Base-by-base conservation (phyloP, 2,888 invertebrate genomes). In the Antheraea assamensis region DNA sequence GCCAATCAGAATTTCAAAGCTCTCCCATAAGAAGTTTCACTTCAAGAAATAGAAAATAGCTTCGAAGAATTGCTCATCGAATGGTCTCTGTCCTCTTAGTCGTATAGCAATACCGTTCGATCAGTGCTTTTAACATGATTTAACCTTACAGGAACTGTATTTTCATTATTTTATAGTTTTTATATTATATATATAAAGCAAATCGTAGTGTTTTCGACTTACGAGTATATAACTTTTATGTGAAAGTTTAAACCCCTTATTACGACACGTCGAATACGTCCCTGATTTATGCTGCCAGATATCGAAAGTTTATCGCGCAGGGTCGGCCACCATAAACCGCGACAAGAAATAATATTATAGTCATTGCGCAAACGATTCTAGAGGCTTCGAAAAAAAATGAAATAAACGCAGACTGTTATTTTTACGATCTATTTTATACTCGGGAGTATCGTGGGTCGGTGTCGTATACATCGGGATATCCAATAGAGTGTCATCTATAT, bases 321-420 rank as follows among this genome's bases (percentile, higher is more conserved):
- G 61, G 49, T 64, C 72, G 64, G 27, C 47, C 71, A 30, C 24
- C 72, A 64, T 72, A 49, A 58, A 42, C 47, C 31, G 52, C 47
- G 47, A 68, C 68, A 72, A 30, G 68, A 64, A 66, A 49, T 42
- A 30, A 42, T 52, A 52, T 75, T 74, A 47, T 71, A 47, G 73
- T 71, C 70, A 71, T 75, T 68, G n/a, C 35, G 68, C 68, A 68
- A 68, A 30, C 30, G 61, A 30, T 64, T 64, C 35, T 7, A 35
- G n/a, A 17, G 10, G 42, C 7, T 35, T 68, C n/a, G 0, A 30
- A 24, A 58, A 58, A 27, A 64, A 61, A 24, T 27, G 27, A 5
- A 3, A 64, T 17, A 5, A 13, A 64, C 30, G 30, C 4, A 24
- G 8, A 58, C 2, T 10, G n/a, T 2, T 58, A 13, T 24, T 64